Percentiles rank a stretch among this genome's conserved stretches.
Conservation (phyloP, 2,797 vertebrate species). For the Semotilus atromaculatus region DNA sequence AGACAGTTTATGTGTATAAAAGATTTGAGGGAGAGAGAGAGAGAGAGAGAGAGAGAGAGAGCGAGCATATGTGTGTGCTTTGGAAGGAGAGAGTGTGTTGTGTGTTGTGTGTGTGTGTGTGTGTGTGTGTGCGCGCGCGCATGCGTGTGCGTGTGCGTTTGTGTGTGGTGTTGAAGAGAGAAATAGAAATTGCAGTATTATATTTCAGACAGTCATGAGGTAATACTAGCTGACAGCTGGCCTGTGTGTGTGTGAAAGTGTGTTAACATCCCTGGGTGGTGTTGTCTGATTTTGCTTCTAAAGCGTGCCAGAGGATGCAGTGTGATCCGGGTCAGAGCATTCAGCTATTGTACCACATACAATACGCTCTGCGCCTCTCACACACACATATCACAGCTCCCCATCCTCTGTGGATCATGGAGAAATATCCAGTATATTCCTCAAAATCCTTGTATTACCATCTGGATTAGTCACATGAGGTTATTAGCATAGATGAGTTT, state of each 20-base stretch:
- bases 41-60: neutral
- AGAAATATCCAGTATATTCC: constrained; percentile 1
- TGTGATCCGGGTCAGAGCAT: constrained; percentile 36
- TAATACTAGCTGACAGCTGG: constrained; percentile 46
- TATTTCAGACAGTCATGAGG: constrained; percentile 45
- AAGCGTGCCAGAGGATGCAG: constrained; percentile 33
- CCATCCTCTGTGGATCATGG: neutral
- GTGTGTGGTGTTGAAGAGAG: constrained; percentile 10
- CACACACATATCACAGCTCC: neutral
- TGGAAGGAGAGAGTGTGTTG: neutral
- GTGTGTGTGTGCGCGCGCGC: too few species aligned
- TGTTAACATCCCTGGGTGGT: constrained; percentile 42
- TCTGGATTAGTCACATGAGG: constrained; percentile 27
- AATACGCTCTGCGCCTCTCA: neutral
- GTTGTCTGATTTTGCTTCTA: constrained; percentile 38
- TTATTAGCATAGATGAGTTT: constrained; percentile 26
- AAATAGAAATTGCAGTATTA: constrained; percentile 25
- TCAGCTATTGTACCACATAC: constrained; percentile 11
- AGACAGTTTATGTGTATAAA: neutral
- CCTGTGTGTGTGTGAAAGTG: constrained; percentile 39
- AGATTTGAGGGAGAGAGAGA: neutral
- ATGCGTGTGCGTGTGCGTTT: neutral
- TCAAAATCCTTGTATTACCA: constrained; percentile 1
- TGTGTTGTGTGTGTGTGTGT: neutral
- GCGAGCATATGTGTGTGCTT: too few species aligned